phyloP scores from a whole-genome alignment of 1,140 invertebrate genomes.

The Drepana arcuata region DNA sequence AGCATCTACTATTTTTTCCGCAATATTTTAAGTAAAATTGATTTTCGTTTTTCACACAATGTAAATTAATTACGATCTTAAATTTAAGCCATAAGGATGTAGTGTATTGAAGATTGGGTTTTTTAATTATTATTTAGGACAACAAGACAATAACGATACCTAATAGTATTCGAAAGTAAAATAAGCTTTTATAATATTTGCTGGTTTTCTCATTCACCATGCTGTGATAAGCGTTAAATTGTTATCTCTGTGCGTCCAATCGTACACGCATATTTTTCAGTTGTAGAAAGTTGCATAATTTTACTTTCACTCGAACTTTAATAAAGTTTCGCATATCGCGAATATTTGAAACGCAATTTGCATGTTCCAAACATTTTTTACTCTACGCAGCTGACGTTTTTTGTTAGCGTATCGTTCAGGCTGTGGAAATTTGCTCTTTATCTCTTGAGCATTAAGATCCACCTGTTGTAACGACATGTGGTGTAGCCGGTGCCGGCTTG shows the following conservation, averaged over 20 bases:
- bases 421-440: conserved; percentile 35
- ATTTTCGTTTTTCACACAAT: too few relatives aligned
- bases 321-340: conserved; percentile 47
- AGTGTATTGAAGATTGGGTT: too few relatives aligned
- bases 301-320: conserved; percentile 57
- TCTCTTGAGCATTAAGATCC: conserved; percentile 26
- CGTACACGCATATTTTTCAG: conserved; percentile 11
- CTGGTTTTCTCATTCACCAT: too few relatives aligned
- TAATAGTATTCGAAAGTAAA: too few relatives aligned
- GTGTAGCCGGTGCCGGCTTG: conserved; percentile 32
- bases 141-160: too few relatives aligned
- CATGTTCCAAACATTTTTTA: conserved; percentile 37
- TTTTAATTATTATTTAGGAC: too few relatives aligned
- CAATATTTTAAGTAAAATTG: too few relatives aligned
- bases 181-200: too few relatives aligned
- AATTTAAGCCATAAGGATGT: too few relatives aligned
- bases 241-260: conserved; percentile 13
- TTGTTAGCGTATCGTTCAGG: conserved; percentile 6
- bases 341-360: conserved; percentile 44
- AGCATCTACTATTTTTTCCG: too few relatives aligned
- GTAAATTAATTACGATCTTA: too few relatives aligned
- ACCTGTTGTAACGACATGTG: conserved; percentile 42
- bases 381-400: conserved; percentile 23
- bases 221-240: conserved; percentile 7
- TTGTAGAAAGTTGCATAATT: conserved; percentile 67